Conservation (phyloP, 2,888 invertebrate species). For the Euplagia quadripunctaria region DNA sequence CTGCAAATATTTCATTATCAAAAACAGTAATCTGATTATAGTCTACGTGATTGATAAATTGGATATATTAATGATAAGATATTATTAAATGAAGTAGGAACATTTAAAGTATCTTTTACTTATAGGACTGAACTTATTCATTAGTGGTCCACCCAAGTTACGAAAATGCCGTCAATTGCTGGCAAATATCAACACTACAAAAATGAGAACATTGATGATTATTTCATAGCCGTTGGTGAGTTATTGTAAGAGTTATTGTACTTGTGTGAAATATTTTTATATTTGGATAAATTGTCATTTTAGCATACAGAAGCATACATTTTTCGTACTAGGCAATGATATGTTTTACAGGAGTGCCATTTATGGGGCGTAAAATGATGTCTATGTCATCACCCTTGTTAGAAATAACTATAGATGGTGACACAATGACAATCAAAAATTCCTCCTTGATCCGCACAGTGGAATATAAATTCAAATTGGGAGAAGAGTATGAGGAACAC, state of each 20-base stretch:
- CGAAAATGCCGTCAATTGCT: slow-evolving; percentile 85
- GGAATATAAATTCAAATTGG: slow-evolving; percentile 86
- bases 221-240: slow-evolving; percentile 89
- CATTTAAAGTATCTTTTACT: neutral
- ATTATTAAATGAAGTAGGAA: slow-evolving; percentile 13
- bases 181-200: slow-evolving; percentile 89
- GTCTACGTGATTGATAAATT: slow-evolving; percentile 57
- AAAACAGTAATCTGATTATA: slow-evolving; percentile 23
- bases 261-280: too few species aligned
- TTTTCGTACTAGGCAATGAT: neutral
- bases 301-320: too few species aligned
- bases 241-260: slow-evolving; percentile 23
- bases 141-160: neutral
- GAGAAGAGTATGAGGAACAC: slow-evolving; percentile 89
- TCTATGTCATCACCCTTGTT: slow-evolving; percentile 87
- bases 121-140: neutral
- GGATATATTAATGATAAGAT: slow-evolving; percentile 39
- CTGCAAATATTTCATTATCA: slow-evolving; percentile 5
- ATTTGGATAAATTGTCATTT: neutral
- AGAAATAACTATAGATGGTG: slow-evolving; percentile 86
- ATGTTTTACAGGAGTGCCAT: slow-evolving; percentile 87
- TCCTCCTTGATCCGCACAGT: slow-evolving; percentile 86
- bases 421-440: slow-evolving; percentile 87
- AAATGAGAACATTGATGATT: slow-evolving; percentile 90
- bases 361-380: slow-evolving; percentile 90